Evolutionary conservation across 37 sponge, comb jelly and placozoan species (phyloP).

Genomic region (Beroe ovata): DNA sequence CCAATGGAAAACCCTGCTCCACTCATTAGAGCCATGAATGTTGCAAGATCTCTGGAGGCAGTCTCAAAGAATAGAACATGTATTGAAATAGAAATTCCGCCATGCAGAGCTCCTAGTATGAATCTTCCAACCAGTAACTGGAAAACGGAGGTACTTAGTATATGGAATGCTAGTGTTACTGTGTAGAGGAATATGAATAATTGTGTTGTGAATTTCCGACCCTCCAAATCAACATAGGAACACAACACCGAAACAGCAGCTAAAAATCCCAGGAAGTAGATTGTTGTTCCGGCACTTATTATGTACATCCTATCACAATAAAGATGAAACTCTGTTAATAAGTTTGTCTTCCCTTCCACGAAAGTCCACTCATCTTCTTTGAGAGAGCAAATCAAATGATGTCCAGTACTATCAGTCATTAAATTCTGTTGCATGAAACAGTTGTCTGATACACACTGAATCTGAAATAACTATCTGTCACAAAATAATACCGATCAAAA

Average conservation of each 20-base stretch:
- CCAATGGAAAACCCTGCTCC: conserved; percentile 25
- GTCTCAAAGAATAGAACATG: conserved; percentile 3
- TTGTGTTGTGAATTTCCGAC: not conserved
- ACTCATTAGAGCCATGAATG: not conserved
- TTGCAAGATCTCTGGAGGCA: not conserved
- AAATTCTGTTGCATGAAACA: too few relatives aligned
- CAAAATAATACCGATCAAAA: too few relatives aligned
- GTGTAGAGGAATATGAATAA: not conserved
- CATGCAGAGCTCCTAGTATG: conserved; percentile 18
- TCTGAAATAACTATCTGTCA: too few relatives aligned
- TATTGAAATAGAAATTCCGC: conserved; percentile 5
- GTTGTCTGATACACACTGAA: too few relatives aligned
- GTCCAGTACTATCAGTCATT: too few relatives aligned
- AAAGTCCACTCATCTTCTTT: conserved; percentile 22
- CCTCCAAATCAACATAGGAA: not conserved
- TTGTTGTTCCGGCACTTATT: not conserved
- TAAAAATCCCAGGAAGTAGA: conserved; percentile 51
- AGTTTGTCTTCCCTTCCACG: not conserved
- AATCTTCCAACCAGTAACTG: not conserved
- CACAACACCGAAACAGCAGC: not conserved
- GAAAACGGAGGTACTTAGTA: not conserved
- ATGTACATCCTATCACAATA: conserved; percentile 57
- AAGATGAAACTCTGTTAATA: conserved; percentile 19
- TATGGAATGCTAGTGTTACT: not conserved
- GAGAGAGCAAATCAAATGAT: too few relatives aligned